phyloP scores from a whole-genome alignment of 1,140 invertebrate species.

The Apis florea region DNA sequence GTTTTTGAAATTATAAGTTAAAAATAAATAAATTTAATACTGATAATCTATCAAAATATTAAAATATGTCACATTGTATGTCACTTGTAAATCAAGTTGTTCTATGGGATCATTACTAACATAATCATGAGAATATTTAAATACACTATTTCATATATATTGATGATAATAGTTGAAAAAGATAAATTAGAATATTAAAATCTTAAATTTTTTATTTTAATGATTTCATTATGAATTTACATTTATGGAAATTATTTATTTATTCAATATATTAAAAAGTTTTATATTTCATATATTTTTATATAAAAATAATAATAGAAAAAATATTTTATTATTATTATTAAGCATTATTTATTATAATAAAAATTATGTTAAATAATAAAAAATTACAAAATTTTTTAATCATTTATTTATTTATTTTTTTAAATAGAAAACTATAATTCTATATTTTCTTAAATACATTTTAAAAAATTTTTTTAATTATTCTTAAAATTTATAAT shows the following conservation, averaged over 20 bases:
- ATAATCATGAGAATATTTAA: background rate
- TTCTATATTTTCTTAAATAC: background rate
- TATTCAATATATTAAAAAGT: background rate
- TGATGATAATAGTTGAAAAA: slow-evolving; percentile 33
- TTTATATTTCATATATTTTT: background rate
- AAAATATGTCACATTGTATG: background rate
- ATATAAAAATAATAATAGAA: background rate
- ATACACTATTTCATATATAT: background rate
- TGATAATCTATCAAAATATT: slow-evolving; percentile 1
- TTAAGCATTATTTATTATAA: background rate
- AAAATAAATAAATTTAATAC: background rate
- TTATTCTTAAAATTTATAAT: background rate
- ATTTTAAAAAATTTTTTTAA: no score
- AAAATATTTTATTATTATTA: no score
- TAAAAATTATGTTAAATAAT: background rate
- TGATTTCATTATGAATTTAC: slow-evolving; percentile 2
- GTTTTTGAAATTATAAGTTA: background rate
- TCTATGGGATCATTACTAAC: background rate
- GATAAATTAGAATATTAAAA: background rate
- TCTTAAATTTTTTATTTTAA: slow-evolving; percentile 10
- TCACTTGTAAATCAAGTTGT: background rate
- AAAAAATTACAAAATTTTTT: background rate
- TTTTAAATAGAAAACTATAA: background rate
- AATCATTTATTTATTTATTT: background rate
- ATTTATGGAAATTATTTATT: background rate